phyloP scores from a whole-genome alignment of 1,140 invertebrate species.

The Drosophila baimaii region DNA sequence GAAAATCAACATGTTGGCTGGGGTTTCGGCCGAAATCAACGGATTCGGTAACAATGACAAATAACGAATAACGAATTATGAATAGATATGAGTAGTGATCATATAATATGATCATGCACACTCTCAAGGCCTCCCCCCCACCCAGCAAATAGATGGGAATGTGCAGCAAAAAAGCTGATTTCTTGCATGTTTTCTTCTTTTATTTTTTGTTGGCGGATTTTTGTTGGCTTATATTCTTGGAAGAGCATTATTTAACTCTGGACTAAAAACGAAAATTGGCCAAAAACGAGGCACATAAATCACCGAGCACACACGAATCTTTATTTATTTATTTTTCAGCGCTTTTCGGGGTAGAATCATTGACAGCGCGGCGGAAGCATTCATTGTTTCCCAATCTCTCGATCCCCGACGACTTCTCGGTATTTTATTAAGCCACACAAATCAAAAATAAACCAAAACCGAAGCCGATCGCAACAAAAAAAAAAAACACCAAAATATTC shows the following conservation, averaged over 20 bases:
- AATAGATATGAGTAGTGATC: conserved; percentile 57
- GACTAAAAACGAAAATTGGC: conserved; percentile 82
- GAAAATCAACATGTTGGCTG: conserved; percentile 77
- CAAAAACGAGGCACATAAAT: conserved; percentile 80
- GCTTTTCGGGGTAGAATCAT: conserved; percentile 77
- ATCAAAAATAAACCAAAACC: conserved; percentile 66
- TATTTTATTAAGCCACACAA: conserved; percentile 83
- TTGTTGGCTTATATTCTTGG: conserved; percentile 69
- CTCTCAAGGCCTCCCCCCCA: conserved; percentile 63
- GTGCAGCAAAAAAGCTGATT: conserved; percentile 53
- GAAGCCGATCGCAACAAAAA: conserved; percentile 25
- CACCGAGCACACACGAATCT: conserved; percentile 57
- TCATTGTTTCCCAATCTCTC: conserved; percentile 78
- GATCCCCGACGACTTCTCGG: conserved; percentile 67
- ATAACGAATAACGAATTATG: conserved; percentile 78
- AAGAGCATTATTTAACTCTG: conserved; percentile 80
- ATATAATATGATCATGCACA: conserved; percentile 60
- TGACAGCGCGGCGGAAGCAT: conserved; percentile 80
- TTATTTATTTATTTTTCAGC: conserved; percentile 42
- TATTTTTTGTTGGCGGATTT: conserved; percentile 4
- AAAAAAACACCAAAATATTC: conserved; percentile 28
- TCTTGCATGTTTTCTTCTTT: conserved; percentile 33
- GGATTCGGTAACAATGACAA: conserved; percentile 66
- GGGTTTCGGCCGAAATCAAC: conserved; percentile 56
- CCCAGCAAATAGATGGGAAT: conserved; percentile 43